Percentiles rank a stretch among this genome's conserved stretches.
phyloP scores from a whole-genome alignment of 2,888 invertebrate genomes.

The Conomelus anceps region DNA sequence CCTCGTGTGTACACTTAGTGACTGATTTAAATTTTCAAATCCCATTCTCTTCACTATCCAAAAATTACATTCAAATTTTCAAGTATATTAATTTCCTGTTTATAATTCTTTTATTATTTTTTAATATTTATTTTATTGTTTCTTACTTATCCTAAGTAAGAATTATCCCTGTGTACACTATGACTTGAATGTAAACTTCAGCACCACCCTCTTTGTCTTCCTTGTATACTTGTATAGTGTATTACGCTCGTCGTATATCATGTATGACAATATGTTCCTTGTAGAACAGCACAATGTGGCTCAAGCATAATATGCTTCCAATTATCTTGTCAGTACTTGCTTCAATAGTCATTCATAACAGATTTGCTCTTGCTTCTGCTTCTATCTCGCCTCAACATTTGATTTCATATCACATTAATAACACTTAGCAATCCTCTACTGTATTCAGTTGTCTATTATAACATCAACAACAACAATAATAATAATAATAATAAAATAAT shows the following conservation, averaged over 20 bases:
- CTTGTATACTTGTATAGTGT: background rate
- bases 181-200: background rate
- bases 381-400: background rate
- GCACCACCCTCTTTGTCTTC: background rate
- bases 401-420: background rate
- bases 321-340: background rate
- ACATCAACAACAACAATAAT: too few relatives aligned
- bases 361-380: background rate
- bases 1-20: too few relatives aligned
- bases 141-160: too few relatives aligned
- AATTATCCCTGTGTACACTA: background rate
- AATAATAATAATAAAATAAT: too few relatives aligned
- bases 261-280: background rate
- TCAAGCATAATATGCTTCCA: background rate
- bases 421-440: background rate
- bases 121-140: too few relatives aligned
- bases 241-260: background rate
- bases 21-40: too few relatives aligned
- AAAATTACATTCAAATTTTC: too few relatives aligned
- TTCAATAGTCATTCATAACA: background rate
- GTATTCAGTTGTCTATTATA: too few relatives aligned
- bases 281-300: background rate
- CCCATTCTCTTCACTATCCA: too few relatives aligned
- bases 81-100: too few relatives aligned
- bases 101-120: too few relatives aligned